Conservation (phyloP, 2,797 vertebrate species). For the Gallinago stenura region DNA sequence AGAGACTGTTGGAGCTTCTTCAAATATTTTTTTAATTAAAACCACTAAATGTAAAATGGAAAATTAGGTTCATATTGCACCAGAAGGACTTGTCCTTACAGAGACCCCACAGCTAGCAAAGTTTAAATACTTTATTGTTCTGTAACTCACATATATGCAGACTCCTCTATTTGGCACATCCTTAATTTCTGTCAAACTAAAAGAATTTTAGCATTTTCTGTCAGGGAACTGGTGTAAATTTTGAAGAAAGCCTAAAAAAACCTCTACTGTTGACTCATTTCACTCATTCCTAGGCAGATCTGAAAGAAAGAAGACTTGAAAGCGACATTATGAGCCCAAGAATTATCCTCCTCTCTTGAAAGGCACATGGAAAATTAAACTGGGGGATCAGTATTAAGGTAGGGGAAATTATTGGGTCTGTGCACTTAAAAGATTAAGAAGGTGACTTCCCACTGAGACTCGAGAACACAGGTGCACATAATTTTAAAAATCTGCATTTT, state of each 20-base stretch:
- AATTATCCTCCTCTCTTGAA: conserved; percentile 21
- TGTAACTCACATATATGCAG: background rate
- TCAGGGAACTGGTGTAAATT: conserved; percentile 38
- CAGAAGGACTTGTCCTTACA: conserved; percentile 2
- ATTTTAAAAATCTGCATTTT: conserved; percentile 59
- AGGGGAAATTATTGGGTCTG: conserved; percentile 41
- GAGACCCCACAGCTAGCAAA: background rate
- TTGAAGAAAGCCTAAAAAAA: conserved; percentile 54
- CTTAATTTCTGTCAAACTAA: conserved; percentile 50
- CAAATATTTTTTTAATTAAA: conserved; percentile 27
- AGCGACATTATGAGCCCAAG: conserved; percentile 42
- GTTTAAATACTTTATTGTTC: conserved; percentile 31
- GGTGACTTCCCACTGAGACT: conserved; percentile 62
- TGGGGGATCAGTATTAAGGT: background rate
- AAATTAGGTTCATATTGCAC: background rate
- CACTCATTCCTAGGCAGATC: conserved; percentile 60
- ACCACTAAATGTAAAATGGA: background rate
- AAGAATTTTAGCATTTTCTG: conserved; percentile 52
- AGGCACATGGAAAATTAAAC: conserved; percentile 41
- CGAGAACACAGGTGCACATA: conserved; percentile 49
- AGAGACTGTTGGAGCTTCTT: background rate
- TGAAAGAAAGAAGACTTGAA: conserved; percentile 52
- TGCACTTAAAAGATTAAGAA: conserved; percentile 52
- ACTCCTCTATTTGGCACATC: conserved; percentile 50
- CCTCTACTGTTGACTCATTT: conserved; percentile 60